phyloP scores from a whole-genome alignment of 2,113 vertebrate genomes.

The Hepsetus odoe region DNA sequence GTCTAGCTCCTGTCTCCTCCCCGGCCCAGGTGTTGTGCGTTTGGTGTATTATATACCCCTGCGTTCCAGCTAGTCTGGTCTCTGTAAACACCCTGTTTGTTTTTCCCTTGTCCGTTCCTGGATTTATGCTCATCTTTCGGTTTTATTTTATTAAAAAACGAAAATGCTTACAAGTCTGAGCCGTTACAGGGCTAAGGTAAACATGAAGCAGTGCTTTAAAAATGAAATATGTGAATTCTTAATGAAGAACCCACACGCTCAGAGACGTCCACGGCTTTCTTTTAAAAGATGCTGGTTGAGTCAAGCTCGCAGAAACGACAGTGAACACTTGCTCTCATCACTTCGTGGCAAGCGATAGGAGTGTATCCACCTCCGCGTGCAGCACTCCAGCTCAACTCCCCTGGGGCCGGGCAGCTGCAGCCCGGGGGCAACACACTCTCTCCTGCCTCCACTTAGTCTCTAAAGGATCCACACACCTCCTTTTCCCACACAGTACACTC shows the following conservation, averaged over 20 bases:
- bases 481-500: background rate
- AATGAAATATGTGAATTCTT: constrained; percentile 9
- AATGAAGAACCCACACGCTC: constrained; percentile 28
- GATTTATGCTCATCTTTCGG: no score
- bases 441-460: constrained; percentile 4
- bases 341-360: constrained; percentile 2
- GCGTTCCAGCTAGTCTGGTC: no score
- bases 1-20: no score
- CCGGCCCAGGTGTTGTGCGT: no score
- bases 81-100: no score
- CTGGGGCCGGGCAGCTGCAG: constrained; percentile 16
- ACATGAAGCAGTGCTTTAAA: background rate
- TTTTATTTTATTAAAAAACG: no score
- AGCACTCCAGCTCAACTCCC: background rate
- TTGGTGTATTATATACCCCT: no score
- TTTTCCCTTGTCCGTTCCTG: no score
- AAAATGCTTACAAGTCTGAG: no score
- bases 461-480: background rate
- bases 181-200: no score
- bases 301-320: background rate
- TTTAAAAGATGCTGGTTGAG: constrained; percentile 10
- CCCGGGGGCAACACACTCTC: constrained; percentile 24
- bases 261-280: constrained; percentile 1
- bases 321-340: constrained; percentile 18
- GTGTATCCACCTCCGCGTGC: constrained; percentile 6